Conservation (phyloP, 1,140 invertebrate genomes). For the Aphis craccivora region DNA sequence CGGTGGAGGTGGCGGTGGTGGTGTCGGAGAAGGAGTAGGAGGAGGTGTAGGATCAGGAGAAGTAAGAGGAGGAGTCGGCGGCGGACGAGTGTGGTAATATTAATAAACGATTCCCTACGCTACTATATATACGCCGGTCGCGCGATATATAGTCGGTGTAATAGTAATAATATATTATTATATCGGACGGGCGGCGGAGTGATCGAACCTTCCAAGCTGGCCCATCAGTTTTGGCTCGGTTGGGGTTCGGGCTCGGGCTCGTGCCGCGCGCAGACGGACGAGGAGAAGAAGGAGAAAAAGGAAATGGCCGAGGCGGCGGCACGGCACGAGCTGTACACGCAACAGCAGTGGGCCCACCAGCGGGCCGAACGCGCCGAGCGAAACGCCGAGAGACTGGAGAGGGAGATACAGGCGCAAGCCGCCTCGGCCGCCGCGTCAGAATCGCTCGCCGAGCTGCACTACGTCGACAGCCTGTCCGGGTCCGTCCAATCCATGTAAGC, state of each 20-base stretch:
- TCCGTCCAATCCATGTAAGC: conserved; percentile 59
- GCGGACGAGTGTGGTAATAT: not conserved
- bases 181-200: conserved; percentile 38
- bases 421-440: conserved; percentile 53
- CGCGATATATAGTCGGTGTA: not conserved
- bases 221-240: conserved; percentile 63
- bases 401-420: conserved; percentile 52
- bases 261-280: conserved; percentile 61
- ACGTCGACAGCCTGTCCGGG: conserved; percentile 56
- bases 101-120: not conserved
- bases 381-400: conserved; percentile 57
- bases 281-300: conserved; percentile 63
- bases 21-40: too few relatives aligned
- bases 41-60: not conserved
- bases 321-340: conserved; percentile 58
- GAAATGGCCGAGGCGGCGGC: conserved; percentile 60
- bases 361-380: conserved; percentile 56
- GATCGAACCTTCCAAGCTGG: conserved; percentile 61
- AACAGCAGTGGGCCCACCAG: conserved; percentile 59
- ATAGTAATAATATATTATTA: not conserved
- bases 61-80: not conserved
- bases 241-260: conserved; percentile 62
- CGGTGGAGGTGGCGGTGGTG: not conserved
- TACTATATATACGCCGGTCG: conserved; percentile 18
- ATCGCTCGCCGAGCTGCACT: conserved; percentile 45